Evolutionary conservation across 2,797 vertebrate species (phyloP).

Genomic region (Enteromius radiatus): DNA sequence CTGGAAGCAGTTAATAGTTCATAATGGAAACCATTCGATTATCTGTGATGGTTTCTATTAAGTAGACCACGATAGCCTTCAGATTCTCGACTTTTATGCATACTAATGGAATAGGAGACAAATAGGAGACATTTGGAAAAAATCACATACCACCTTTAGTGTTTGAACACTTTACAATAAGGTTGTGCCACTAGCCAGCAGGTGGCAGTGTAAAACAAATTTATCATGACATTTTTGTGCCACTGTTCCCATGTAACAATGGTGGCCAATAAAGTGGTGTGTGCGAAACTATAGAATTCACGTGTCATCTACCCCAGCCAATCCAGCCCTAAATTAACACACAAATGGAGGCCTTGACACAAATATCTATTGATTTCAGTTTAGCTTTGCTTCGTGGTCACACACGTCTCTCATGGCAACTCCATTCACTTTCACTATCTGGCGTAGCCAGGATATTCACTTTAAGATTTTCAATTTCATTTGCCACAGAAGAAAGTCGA

Average conservation of each 20-base stretch:
- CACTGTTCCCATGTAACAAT: not conserved
- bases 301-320: not conserved
- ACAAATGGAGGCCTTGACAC: not conserved
- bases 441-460: not conserved
- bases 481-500: not conserved
- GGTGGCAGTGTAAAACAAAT: not conserved
- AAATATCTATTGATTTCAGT: not conserved
- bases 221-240: not conserved
- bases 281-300: not conserved
- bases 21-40: too few relatives aligned
- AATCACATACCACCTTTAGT: not conserved
- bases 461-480: not conserved
- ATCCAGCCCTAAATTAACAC: not conserved
- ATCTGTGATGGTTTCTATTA: not conserved
- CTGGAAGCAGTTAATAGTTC: too few relatives aligned
- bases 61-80: not conserved
- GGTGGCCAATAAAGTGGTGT: not conserved
- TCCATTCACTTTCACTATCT: not conserved
- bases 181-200: not conserved
- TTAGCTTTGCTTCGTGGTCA: not conserved
- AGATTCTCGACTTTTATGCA: not conserved
- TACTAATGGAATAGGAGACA: not conserved
- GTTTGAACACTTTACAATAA: not conserved
- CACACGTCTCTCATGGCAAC: not conserved
- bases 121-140: too few relatives aligned